Evolutionary conservation across 2,888 invertebrate genomes (phyloP).

Genomic region (Pseudococcus jackbeardsleyi): DNA sequence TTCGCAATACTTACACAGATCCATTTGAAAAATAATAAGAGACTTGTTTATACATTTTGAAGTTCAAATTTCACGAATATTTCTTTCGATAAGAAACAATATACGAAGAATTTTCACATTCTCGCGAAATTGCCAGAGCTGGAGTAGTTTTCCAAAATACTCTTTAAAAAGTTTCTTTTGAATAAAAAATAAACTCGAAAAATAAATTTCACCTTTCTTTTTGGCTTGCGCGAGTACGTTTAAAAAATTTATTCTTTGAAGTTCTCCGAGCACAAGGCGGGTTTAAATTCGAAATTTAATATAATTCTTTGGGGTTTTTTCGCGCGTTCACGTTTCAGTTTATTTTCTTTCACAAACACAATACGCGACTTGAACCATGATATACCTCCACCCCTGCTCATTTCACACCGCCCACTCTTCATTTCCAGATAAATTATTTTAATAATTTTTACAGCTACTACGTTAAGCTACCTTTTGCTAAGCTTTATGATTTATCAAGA

Average conservation of each 20-base stretch:
- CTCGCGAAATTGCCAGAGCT: background rate
- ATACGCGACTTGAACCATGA: slow-evolving; percentile 14
- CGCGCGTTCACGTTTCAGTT: slow-evolving; percentile 16
- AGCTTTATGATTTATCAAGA: slow-evolving; percentile 37
- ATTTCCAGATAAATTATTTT: slow-evolving; percentile 20
- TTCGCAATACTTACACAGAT: background rate
- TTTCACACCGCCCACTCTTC: background rate
- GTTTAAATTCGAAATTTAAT: slow-evolving; percentile 5
- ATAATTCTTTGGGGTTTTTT: background rate
- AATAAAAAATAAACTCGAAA: background rate
- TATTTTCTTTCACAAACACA: background rate
- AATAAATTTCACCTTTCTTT: slow-evolving; percentile 2
- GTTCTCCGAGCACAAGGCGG: background rate
- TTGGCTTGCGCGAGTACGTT: background rate
- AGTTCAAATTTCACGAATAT: slow-evolving; percentile 17
- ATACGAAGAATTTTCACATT: background rate
- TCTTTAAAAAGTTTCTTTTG: background rate
- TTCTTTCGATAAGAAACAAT: background rate
- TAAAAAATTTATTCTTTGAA: slow-evolving; percentile 8
- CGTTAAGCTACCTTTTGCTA: slow-evolving; percentile 14
- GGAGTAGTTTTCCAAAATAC: background rate
- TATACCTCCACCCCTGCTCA: background rate
- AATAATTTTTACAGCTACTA: slow-evolving; percentile 10
- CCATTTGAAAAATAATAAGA: background rate
- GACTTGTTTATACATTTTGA: background rate